Conservation (phyloP, 2,113 vertebrate species). For the Carassius carassius region DNA sequence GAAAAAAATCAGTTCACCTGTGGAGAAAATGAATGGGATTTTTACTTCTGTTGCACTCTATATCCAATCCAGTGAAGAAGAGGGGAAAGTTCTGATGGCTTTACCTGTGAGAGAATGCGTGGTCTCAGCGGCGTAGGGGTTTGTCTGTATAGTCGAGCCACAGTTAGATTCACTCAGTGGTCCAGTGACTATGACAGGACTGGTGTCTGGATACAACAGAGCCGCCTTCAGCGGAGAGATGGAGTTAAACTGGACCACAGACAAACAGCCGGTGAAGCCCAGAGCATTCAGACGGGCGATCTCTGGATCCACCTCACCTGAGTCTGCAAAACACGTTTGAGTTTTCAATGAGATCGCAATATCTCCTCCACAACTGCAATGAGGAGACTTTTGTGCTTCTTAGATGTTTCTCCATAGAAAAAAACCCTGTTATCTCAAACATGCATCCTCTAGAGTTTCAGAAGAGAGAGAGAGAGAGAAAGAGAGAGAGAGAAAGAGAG, state of each 20-base stretch:
- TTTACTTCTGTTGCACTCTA: background rate
- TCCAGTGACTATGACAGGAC: constrained; percentile 78
- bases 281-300: constrained; percentile 78
- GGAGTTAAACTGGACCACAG: constrained; percentile 86
- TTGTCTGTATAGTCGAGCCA: constrained; percentile 72
- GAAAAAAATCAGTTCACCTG: background rate
- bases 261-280: constrained; percentile 91
- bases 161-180: constrained; percentile 80
- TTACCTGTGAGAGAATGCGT: constrained; percentile 88
- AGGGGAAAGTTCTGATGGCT: background rate
- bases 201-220: constrained; percentile 74
- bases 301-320: constrained; percentile 77
- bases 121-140: constrained; percentile 80
- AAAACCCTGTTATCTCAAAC: background rate
- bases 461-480: no score
- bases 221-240: constrained; percentile 88
- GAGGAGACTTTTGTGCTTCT: background rate
- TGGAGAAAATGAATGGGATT: background rate
- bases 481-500: no score
- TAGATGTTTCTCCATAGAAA: background rate
- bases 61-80: background rate
- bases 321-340: constrained; percentile 54
- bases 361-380: no score
- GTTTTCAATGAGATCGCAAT: background rate
- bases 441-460: no score